phyloP scores from a whole-genome alignment of 2,113 vertebrate genomes.

The Camelus bactrianus region DNA sequence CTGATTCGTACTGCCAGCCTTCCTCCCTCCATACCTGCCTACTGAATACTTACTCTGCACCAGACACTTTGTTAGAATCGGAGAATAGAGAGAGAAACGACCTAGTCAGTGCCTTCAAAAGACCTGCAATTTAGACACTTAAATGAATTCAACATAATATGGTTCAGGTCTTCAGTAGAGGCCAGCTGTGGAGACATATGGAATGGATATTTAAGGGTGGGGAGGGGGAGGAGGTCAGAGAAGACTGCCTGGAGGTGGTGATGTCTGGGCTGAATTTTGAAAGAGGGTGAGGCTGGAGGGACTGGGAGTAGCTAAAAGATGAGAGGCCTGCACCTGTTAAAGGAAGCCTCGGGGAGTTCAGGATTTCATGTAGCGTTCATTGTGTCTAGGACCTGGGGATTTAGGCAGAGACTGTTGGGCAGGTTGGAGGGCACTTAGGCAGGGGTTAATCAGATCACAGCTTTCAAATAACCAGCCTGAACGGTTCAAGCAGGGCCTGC shows the following conservation, averaged over 20 bases:
- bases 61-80: background rate
- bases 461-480: background rate
- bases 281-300: background rate
- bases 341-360: background rate
- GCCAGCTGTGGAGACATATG: background rate
- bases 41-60: background rate
- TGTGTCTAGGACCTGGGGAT: background rate
- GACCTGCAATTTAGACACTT: background rate
- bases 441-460: background rate
- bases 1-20: background rate
- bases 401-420: background rate
- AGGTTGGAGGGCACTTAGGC: background rate
- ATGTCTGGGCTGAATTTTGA: background rate
- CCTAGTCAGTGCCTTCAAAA: background rate
- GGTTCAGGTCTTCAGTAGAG: background rate
- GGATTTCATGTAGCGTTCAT: rapidly evolving
- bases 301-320: background rate
- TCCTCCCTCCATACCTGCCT: background rate
- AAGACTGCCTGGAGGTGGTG: background rate
- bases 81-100: background rate
- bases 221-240: background rate
- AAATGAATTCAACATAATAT: background rate
- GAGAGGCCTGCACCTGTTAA: background rate
- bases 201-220: background rate
- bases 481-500: background rate